Evolutionary conservation across 2,888 invertebrate genomes (phyloP), one percentile per base, ranked within the genome.

Genomic region (Drosophila dives): DNA sequence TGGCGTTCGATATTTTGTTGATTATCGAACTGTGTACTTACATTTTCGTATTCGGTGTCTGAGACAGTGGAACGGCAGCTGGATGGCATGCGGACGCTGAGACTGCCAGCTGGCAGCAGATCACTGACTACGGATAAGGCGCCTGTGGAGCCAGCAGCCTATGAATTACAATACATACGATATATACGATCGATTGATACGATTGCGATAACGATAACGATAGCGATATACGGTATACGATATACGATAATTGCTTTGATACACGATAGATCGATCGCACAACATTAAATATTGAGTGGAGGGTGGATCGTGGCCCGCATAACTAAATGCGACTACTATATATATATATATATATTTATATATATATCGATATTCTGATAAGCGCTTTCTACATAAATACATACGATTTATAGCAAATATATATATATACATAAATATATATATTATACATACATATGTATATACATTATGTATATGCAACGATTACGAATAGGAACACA

Each of bases 21-120:
- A 32, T 54, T 50, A 42, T 49, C 51, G 38, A 58, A 26, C 58
- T 42, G 50, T 86, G 71, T 94, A 95, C 96, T 96, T 95, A 97
- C 97, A 95, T 97, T 96, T 93, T 96, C 95, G 92, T 96, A 96
- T 94, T 98, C 98, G 91, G 98, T 98, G 94, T 98, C 98, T 88
- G 98, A 98, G 91, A 98, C 97, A 86, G 98, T 97, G 89, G 98
- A 97, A 92, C 98, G 96, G 94, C 97, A 96, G 87, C 93, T 93
- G 90, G 95, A 94, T 89, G 96, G 93, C 95, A 93, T 96, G 95
- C 90, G 94, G 87, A 91, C 86, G 80, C 91, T 93, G 95, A 92
- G 81, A 84, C 90, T 91, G 84, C 96, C 92, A 95, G 95, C 93
- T 95, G 95, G 93, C 95, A 96, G 90, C 38, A 93, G 90, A 88